Percentiles rank a stretch among this genome's conserved stretches.
Evolutionary conservation across 2,113 vertebrate species (phyloP).

Genomic region (Petroica traversi): DNA sequence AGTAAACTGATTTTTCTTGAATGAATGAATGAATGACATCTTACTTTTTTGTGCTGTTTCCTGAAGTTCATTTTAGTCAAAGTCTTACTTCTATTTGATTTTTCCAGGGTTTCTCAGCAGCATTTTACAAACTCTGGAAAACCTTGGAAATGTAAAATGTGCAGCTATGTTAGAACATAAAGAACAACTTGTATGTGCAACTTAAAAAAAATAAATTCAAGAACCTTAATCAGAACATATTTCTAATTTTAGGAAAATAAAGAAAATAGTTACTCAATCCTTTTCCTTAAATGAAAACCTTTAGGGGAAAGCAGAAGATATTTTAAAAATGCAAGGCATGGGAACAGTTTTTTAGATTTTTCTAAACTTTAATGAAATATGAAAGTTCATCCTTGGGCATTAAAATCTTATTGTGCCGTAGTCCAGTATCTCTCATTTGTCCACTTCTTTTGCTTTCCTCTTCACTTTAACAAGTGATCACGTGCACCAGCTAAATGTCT

Average conservation of each 20-base stretch:
- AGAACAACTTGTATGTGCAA: not conserved
- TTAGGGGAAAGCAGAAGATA: not conserved
- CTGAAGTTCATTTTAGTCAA: not conserved
- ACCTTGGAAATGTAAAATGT: not conserved
- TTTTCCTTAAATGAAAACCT: not conserved
- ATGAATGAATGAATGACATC: not conserved
- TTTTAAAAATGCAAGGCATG: not conserved
- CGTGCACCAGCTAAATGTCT: slow-evolving; percentile 83
- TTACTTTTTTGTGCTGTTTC: not conserved
- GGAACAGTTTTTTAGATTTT: not conserved
- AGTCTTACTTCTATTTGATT: not conserved
- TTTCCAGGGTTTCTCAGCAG: not conserved
- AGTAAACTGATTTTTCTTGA: not conserved
- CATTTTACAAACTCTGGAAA: not conserved
- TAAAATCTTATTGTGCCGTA: slow-evolving; percentile 1
- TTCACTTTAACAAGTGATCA: slow-evolving; percentile 62
- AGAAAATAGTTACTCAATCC: not conserved
- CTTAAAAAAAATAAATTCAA: not conserved
- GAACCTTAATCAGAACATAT: not conserved
- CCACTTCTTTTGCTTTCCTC: not conserved
- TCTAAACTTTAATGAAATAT: slow-evolving; percentile 19
- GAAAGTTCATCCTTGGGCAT: slow-evolving; percentile 16
- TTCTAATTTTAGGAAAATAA: not conserved
- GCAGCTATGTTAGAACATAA: not conserved
- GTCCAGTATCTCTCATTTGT: not conserved